phyloP scores from a whole-genome alignment of 2,888 invertebrate genomes.

The Tetrapedia diversipes region DNA sequence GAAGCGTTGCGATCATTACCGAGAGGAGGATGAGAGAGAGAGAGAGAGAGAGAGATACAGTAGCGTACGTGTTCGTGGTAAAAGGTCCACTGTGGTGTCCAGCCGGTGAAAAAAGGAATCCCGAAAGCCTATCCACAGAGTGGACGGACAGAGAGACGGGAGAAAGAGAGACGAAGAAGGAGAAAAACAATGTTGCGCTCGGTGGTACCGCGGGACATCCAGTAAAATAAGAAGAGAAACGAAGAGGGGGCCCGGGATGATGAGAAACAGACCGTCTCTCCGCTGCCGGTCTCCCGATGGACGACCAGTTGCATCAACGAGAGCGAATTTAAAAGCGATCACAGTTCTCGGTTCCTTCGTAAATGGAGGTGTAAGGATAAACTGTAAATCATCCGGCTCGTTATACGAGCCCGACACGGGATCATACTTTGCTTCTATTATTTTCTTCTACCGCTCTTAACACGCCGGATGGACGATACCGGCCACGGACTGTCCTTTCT shows the following conservation, averaged over 20 bases:
- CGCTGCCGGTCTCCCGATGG: slow-evolving; percentile 16
- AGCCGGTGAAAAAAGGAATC: slow-evolving; percentile 62
- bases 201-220: slow-evolving; percentile 66
- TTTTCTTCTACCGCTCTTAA: slow-evolving; percentile 41
- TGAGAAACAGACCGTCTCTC: slow-evolving; percentile 56
- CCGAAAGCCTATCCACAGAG: slow-evolving; percentile 46
- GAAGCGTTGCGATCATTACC: slow-evolving; percentile 74
- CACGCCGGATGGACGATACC: slow-evolving; percentile 11
- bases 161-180: slow-evolving; percentile 29
- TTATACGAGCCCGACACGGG: slow-evolving; percentile 50
- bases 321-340: slow-evolving; percentile 56
- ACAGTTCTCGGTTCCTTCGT: slow-evolving; percentile 47
- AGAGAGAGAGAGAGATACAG: slow-evolving; percentile 25
- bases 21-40: background rate
- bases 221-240: slow-evolving; percentile 60
- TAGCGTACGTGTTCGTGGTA: slow-evolving; percentile 77
- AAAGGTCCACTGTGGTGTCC: slow-evolving; percentile 72
- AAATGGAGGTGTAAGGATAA: slow-evolving; percentile 61
- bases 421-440: slow-evolving; percentile 40
- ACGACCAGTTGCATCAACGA: slow-evolving; percentile 56
- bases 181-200: slow-evolving; percentile 67
- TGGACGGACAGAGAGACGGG: slow-evolving; percentile 14
- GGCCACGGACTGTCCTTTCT: background rate
- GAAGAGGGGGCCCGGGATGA: slow-evolving; percentile 51
- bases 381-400: slow-evolving; percentile 61